Evolutionary conservation across 2,888 invertebrate genomes (phyloP).

Genomic region (Brachynemurus nebulosus): DNA sequence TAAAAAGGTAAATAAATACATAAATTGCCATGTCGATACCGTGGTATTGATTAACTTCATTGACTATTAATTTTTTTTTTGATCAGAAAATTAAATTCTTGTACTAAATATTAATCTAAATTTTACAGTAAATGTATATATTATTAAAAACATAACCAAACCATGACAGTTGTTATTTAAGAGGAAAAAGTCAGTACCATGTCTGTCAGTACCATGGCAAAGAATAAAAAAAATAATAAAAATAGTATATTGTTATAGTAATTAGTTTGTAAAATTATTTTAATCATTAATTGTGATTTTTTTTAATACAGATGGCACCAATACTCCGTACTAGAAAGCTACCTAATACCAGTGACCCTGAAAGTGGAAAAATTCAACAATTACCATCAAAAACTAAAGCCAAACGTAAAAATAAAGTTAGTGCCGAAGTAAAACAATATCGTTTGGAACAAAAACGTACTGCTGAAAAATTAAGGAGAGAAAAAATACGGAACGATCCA

Average conservation of each 20-base stretch:
- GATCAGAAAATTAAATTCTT: not conserved
- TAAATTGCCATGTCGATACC: not conserved
- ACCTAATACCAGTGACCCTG: not conserved
- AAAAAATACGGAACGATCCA: constrained; percentile 1
- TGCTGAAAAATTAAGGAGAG: not conserved
- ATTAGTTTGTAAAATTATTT: not conserved
- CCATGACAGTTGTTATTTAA: not conserved
- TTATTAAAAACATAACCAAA: not conserved
- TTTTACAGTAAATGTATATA: not conserved
- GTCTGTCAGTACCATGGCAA: not conserved
- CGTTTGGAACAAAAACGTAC: constrained; percentile 3
- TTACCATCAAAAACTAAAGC: not conserved
- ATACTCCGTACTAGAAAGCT: not conserved
- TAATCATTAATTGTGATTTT: not conserved
- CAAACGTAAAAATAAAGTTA: not conserved
- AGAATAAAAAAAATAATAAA: not conserved
- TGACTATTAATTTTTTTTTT: constrained; percentile 2
- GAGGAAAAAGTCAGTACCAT: not conserved
- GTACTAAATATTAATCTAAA: constrained; percentile 2
- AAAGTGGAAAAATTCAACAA: not conserved
- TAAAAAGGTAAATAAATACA: not conserved
- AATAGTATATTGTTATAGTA: too few relatives aligned
- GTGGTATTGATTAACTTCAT: not conserved
- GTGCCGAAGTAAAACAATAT: not conserved
- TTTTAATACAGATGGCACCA: constrained; percentile 2